Conservation (phyloP, 2,113 vertebrate genomes). For the Zapus hudsonius region DNA sequence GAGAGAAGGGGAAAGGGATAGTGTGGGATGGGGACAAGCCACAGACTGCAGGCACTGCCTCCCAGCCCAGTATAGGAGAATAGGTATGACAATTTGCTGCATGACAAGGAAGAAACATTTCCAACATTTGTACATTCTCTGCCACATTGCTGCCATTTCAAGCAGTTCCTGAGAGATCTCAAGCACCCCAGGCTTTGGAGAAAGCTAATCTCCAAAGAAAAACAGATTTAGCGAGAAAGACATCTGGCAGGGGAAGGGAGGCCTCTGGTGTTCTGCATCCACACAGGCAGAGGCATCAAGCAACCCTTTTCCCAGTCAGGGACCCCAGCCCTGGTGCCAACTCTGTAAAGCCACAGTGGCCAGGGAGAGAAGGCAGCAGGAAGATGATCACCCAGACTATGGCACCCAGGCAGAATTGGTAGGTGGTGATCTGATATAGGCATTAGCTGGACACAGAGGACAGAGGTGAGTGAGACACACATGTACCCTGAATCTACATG, state of each 20-base stretch:
- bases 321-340: not conserved
- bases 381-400: not conserved
- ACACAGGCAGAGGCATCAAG: not conserved
- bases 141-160: not conserved
- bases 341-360: not conserved
- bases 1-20: not conserved
- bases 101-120: not conserved
- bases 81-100: not conserved
- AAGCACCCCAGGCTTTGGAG: not conserved
- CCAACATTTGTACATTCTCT: not conserved
- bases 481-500: fast-evolving
- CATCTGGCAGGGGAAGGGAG: not conserved
- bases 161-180: conserved; percentile 17
- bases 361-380: not conserved
- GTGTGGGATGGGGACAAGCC: not conserved
- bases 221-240: not conserved
- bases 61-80: not conserved
- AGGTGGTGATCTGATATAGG: not conserved
- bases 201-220: not conserved
- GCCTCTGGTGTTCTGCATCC: not conserved
- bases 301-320: not conserved
- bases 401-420: not conserved
- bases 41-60: not conserved
- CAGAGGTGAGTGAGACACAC: not conserved
- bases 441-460: not conserved